Conservation (phyloP, 1,140 invertebrate species). For the Drosophila ogumai region DNA sequence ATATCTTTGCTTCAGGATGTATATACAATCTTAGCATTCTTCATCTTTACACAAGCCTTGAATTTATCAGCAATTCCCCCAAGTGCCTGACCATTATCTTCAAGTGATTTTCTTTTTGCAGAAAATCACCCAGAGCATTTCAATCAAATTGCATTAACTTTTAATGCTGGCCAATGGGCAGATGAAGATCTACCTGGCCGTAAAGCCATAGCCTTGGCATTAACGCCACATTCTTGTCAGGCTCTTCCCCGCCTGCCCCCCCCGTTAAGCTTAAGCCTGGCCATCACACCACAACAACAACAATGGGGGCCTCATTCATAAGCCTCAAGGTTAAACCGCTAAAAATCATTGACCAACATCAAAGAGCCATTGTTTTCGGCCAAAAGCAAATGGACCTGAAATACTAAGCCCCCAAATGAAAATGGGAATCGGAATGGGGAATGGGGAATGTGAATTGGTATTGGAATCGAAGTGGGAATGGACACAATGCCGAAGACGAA, state of each 20-base stretch:
- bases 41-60: neutral
- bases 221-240: slow-evolving; percentile 54
- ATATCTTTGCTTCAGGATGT: neutral
- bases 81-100: slow-evolving; percentile 10
- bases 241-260: slow-evolving; percentile 26
- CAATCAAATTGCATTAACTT: slow-evolving; percentile 66
- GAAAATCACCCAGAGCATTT: slow-evolving; percentile 25
- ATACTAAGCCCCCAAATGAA: slow-evolving; percentile 48
- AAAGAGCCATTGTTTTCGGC: slow-evolving; percentile 69
- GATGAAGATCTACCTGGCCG: slow-evolving; percentile 37
- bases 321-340: slow-evolving; percentile 78
- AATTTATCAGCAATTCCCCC: slow-evolving; percentile 19
- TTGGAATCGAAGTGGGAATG: slow-evolving; percentile 44
- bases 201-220: slow-evolving; percentile 33
- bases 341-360: slow-evolving; percentile 81
- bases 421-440: slow-evolving; percentile 25
- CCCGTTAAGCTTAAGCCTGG: neutral
- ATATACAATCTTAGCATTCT: neutral
- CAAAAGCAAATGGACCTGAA: slow-evolving; percentile 55
- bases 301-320: slow-evolving; percentile 71
- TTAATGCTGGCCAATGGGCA: slow-evolving; percentile 51
- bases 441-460: slow-evolving; percentile 30
- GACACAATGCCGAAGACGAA: slow-evolving; percentile 50
- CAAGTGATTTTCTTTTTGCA: neutral
- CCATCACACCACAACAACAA: slow-evolving; percentile 18